Evolutionary conservation across 2,888 invertebrate species (phyloP).

Genomic region (Ganaspis brasiliensis): DNA sequence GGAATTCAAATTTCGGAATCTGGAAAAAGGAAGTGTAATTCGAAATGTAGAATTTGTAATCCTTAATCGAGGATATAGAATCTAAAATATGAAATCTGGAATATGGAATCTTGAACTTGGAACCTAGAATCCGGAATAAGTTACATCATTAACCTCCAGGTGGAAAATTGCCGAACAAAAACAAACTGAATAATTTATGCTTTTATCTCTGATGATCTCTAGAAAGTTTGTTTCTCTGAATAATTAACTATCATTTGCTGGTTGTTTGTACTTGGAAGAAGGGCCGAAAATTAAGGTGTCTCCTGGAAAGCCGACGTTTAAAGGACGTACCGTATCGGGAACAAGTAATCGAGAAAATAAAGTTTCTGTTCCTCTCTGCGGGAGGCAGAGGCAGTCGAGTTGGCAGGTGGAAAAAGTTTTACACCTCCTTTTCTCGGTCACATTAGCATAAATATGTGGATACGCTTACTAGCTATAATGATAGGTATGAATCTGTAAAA

Average conservation of each 20-base stretch:
- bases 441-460: slow-evolving; percentile 61
- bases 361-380: slow-evolving; percentile 52
- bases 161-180: background rate
- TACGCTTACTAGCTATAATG: slow-evolving; percentile 47
- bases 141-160: no score
- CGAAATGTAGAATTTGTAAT: no score
- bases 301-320: slow-evolving; percentile 21
- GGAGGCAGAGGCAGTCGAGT: slow-evolving; percentile 58
- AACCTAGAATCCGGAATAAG: no score
- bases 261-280: slow-evolving; percentile 20
- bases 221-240: background rate
- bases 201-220: background rate
- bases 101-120: no score
- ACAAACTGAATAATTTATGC: slow-evolving; percentile 6
- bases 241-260: slow-evolving; percentile 27
- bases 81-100: no score
- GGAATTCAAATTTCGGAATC: no score
- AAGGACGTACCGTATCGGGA: slow-evolving; percentile 15
- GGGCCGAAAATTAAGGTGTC: slow-evolving; percentile 46
- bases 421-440: slow-evolving; percentile 58
- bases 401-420: slow-evolving; percentile 61
- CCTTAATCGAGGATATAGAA: no score
- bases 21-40: no score
- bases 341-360: slow-evolving; percentile 48
- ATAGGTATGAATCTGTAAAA: slow-evolving; percentile 48